Evolutionary conservation across 2,888 invertebrate species (phyloP).

Genomic region (Epistrophe eligans): DNA sequence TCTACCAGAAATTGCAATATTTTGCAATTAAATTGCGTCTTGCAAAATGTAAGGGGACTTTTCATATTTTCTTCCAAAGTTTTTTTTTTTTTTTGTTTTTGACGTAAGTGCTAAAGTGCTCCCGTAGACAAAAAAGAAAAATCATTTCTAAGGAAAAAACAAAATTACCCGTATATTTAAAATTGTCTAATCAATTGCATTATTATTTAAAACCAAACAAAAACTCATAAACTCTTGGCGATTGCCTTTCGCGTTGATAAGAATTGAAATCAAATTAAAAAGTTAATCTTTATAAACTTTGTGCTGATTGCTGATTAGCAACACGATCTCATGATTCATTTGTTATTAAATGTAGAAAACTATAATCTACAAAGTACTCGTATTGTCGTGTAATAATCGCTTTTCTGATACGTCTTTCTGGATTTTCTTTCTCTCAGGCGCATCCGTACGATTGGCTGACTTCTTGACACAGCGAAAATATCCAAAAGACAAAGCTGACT

Average conservation of each 20-base stretch:
- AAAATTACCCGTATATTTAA: not conserved
- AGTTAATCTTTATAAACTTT: slow-evolving; percentile 42
- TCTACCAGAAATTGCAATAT: slow-evolving; percentile 15
- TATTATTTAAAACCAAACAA: not conserved
- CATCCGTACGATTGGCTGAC: slow-evolving; percentile 44
- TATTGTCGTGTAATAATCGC: not conserved
- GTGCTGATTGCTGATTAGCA: slow-evolving; percentile 66
- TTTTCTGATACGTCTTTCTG: slow-evolving; percentile 30
- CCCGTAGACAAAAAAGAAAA: slow-evolving; percentile 26
- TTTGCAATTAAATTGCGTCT: slow-evolving; percentile 52
- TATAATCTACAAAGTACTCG: not conserved
- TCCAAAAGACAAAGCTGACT: slow-evolving; percentile 48
- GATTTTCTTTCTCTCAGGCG: slow-evolving; percentile 33
- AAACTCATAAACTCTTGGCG: not conserved
- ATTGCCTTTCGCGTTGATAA: slow-evolving; percentile 37
- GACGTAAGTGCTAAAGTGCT: slow-evolving; percentile 68
- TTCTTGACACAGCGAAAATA: slow-evolving; percentile 48
- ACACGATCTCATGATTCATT: slow-evolving; percentile 54
- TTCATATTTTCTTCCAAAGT: slow-evolving; percentile 1
- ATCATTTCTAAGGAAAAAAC: slow-evolving; percentile 14
- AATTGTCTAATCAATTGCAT: not conserved
- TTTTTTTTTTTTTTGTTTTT: slow-evolving; percentile 31
- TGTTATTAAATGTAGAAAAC: slow-evolving; percentile 36
- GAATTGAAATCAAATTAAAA: slow-evolving; percentile 33
- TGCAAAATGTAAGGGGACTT: slow-evolving; percentile 69